Conservation (phyloP, 2,113 vertebrate genomes). For the Tylochromis polylepis region DNA sequence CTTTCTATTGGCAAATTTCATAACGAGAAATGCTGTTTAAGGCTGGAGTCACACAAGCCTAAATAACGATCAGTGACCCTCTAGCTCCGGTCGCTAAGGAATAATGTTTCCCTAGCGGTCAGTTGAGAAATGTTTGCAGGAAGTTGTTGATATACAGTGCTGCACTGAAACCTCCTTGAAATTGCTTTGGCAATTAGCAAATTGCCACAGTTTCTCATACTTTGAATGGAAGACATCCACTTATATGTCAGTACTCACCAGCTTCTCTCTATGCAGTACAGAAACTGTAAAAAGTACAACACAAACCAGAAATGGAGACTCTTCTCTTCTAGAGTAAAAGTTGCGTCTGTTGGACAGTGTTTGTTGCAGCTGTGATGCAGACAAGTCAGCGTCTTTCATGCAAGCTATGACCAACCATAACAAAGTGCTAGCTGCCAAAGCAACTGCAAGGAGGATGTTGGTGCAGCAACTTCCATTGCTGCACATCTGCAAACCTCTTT, state of each 20-base stretch:
- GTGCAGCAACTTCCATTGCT: neutral
- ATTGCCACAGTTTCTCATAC: neutral
- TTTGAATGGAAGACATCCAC: neutral
- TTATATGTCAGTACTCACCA: neutral
- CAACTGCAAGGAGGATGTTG: neutral
- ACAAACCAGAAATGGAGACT: fast-evolving
- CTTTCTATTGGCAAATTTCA: neutral
- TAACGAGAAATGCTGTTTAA: neutral
- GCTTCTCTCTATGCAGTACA: neutral
- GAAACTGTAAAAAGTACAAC: neutral
- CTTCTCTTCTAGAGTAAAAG: neutral
- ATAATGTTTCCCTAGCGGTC: fast-evolving
- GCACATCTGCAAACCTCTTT: neutral
- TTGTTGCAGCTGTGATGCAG: neutral
- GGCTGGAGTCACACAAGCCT: neutral
- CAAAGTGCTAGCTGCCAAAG: neutral
- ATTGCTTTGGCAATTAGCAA: fast-evolving
- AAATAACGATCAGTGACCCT: neutral
- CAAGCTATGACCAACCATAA: fast-evolving
- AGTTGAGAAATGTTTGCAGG: neutral
- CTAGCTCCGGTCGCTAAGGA: neutral
- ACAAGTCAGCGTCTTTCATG: neutral
- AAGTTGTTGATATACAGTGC: neutral
- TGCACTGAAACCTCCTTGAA: neutral
- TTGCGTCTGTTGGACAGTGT: fast-evolving